phyloP scores from a whole-genome alignment of 2,797 vertebrate species.

The Spatula clypeata region DNA sequence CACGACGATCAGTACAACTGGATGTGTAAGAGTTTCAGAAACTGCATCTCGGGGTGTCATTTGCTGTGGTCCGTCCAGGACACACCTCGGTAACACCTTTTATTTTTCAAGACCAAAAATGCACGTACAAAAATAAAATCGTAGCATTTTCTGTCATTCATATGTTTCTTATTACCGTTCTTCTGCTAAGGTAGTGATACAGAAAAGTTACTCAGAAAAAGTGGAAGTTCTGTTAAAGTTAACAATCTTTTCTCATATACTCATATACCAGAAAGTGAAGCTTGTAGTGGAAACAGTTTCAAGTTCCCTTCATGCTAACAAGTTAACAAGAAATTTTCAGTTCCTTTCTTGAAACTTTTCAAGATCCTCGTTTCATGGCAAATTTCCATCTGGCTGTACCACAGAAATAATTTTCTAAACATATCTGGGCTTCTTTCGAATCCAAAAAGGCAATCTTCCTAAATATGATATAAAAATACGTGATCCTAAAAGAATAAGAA shows the following conservation, averaged over 20 bases:
- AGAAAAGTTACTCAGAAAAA: not conserved
- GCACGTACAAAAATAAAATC: not conserved
- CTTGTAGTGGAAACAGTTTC: not conserved
- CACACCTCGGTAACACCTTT: not conserved
- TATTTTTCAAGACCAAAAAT: not conserved
- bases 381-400: not conserved
- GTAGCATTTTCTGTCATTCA: not conserved
- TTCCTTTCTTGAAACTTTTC: not conserved
- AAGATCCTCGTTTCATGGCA: not conserved
- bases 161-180: not conserved
- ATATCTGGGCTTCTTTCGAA: not conserved
- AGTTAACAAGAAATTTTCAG: not conserved
- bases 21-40: not conserved
- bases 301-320: not conserved
- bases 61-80: not conserved
- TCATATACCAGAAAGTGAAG: not conserved
- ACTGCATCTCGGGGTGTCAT: not conserved
- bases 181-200: not conserved
- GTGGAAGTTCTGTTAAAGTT: not conserved
- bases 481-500: not conserved
- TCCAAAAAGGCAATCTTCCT: not conserved
- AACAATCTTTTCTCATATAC: not conserved
- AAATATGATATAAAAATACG: not conserved
- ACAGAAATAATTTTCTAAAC: not conserved
- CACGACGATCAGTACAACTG: not conserved